Evolutionary conservation across 2,113 vertebrate genomes (phyloP).

Genomic region (Oryzias javanicus): DNA sequence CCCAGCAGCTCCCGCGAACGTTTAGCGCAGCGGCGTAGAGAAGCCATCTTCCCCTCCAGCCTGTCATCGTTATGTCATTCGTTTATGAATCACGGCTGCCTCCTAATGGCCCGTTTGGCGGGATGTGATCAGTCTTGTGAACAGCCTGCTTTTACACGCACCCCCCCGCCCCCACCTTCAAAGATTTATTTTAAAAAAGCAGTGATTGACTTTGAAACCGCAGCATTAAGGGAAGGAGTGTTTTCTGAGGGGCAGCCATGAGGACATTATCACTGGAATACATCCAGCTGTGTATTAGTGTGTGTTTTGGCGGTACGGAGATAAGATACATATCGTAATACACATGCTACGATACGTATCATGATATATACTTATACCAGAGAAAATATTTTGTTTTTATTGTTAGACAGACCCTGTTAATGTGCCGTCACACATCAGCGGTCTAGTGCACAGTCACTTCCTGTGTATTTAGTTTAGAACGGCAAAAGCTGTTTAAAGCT

Average conservation of each 20-base stretch:
- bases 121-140: constrained; percentile 64
- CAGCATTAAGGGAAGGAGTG: constrained; percentile 37
- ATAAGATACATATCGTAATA: no score
- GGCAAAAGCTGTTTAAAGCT: no score
- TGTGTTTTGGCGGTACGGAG: no score
- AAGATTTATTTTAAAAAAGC: constrained; percentile 52
- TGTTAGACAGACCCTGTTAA: no score
- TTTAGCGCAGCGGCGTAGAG: constrained; percentile 57
- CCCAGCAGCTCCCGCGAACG: constrained; percentile 36
- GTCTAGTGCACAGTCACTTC: no score
- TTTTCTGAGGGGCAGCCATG: constrained; percentile 38
- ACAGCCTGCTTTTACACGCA: constrained; percentile 53
- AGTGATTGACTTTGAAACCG: constrained; percentile 62
- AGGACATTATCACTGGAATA: no score
- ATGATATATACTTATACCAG: no score
- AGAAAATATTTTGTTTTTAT: no score
- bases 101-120: constrained; percentile 60
- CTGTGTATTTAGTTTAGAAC: no score
- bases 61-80: constrained; percentile 64
- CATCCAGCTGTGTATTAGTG: no score
- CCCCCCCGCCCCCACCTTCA: constrained; percentile 35
- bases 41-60: constrained; percentile 44
- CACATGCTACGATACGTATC: no score
- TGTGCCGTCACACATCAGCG: no score
- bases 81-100: constrained; percentile 68